Percentiles rank a stretch among this genome's conserved stretches.
Conservation (phyloP, 2,797 vertebrate species). For the Caiman crocodilus region DNA sequence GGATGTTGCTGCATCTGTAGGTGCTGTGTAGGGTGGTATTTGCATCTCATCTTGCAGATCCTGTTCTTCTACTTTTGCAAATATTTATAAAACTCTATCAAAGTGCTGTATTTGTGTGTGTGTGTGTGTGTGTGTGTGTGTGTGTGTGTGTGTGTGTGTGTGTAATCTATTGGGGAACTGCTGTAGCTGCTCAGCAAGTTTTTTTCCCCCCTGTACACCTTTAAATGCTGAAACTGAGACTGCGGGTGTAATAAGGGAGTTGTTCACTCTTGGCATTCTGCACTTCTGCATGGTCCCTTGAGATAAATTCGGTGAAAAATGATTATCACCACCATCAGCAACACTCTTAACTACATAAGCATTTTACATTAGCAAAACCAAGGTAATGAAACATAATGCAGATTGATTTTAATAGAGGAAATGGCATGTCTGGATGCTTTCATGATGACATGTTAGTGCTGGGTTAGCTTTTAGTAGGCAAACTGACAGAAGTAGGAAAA, state of each 20-base stretch:
- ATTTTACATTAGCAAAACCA: conserved; percentile 36
- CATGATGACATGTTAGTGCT: not conserved
- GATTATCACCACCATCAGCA: conserved; percentile 35
- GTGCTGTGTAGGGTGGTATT: not conserved
- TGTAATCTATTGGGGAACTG: conserved; percentile 52
- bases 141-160: conserved; percentile 65
- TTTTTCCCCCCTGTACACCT: not conserved
- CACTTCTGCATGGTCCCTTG: conserved; percentile 25
- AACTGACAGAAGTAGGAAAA: not conserved
- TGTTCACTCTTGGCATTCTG: conserved; percentile 40
- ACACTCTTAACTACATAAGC: not conserved
- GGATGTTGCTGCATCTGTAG: not conserved
- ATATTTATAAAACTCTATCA: conserved; percentile 31
- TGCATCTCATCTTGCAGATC: conserved; percentile 5
- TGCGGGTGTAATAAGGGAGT: conserved; percentile 56
- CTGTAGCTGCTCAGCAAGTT: conserved; percentile 47
- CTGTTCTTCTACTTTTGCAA: not conserved
- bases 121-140: conserved; percentile 19
- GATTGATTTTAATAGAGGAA: conserved; percentile 37
- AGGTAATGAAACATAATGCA: conserved; percentile 37
- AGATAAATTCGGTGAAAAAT: conserved; percentile 55
- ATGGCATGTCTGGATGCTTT: not conserved
- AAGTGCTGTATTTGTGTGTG: not conserved
- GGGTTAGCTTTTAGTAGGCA: not conserved
- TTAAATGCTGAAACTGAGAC: conserved; percentile 59